These are phyloP conservation scores for Corythornis cristatus DNA, from an alignment of 2,113 vertebrate species.

Conservation along the genomic window DNA sequence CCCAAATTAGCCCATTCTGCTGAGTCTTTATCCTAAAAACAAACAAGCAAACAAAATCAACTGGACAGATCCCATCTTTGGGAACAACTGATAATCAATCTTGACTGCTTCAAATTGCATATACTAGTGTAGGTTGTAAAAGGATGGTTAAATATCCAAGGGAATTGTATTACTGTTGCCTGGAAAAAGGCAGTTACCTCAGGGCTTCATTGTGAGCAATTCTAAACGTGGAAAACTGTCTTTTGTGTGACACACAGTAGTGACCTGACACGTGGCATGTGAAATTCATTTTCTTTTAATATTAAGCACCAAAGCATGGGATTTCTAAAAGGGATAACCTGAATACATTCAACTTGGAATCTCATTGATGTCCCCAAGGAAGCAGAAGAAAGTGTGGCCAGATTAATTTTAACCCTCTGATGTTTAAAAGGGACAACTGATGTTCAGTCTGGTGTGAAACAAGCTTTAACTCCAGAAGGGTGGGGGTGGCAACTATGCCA, in stretches of 20 bases:
- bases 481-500: not conserved
- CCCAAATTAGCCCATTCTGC: constrained; percentile 80
- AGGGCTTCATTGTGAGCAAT: constrained; percentile 78
- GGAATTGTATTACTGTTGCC: constrained; percentile 72
- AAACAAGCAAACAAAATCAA: not conserved
- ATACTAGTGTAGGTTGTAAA: constrained; percentile 62
- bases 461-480: constrained; percentile 13
- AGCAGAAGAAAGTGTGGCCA: constrained; percentile 21
- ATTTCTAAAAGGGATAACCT: constrained; percentile 66
- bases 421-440: constrained; percentile 33
- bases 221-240: constrained; percentile 72
- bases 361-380: not conserved
- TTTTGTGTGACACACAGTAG: constrained; percentile 65
- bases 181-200: constrained; percentile 77
- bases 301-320: constrained; percentile 76
- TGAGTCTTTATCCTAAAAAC: constrained; percentile 82
- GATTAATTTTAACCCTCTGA: constrained; percentile 47
- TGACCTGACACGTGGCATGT: constrained; percentile 66
- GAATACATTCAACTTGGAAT: constrained; percentile 38
- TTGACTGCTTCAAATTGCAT: constrained; percentile 65
- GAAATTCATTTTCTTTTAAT: constrained; percentile 66
- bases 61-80: constrained; percentile 52
- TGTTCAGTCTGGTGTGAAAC: constrained; percentile 49
- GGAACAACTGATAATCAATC: constrained; percentile 59
- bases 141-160: constrained; percentile 56